Evolutionary conservation across 2,113 vertebrate genomes (phyloP).

Genomic region (Ancistrus triradiatus): DNA sequence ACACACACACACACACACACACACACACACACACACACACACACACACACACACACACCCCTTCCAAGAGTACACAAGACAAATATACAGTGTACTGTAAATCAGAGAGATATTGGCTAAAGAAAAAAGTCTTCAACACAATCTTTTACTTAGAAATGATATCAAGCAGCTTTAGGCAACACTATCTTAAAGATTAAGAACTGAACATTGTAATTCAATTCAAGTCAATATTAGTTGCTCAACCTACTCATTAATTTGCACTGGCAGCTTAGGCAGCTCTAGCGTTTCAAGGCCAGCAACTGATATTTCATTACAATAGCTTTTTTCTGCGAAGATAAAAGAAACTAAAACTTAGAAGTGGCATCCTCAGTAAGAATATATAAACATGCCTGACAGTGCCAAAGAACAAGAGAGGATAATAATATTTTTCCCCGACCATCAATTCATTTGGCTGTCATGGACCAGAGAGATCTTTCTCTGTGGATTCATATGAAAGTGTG

Average conservation of each 20-base stretch:
- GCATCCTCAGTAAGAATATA: background rate
- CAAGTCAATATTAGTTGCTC: no score
- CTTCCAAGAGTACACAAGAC: no score
- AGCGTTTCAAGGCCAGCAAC: background rate
- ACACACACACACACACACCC: no score
- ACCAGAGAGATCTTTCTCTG: conserved; percentile 27
- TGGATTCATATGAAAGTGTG: conserved; percentile 24
- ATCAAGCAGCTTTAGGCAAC: no score
- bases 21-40: conserved; percentile 1
- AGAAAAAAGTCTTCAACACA: no score
- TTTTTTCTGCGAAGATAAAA: conserved; percentile 2
- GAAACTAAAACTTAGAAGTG: conserved; percentile 1
- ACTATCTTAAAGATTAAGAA: no score
- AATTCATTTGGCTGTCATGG: conserved; percentile 12
- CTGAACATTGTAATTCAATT: no score
- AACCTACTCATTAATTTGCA: conserved; percentile 1
- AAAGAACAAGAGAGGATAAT: conserved; percentile 17
- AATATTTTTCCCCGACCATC: background rate
- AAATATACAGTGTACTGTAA: no score
- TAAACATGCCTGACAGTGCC: conserved; percentile 15
- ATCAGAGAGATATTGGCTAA: no score
- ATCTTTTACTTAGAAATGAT: no score
- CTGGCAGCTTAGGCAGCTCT: no score
- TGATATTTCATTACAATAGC: background rate
- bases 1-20: conserved; percentile 9